Evolutionary conservation across 2,113 vertebrate species (phyloP).

Genomic region (Scophthalmus maximus): DNA sequence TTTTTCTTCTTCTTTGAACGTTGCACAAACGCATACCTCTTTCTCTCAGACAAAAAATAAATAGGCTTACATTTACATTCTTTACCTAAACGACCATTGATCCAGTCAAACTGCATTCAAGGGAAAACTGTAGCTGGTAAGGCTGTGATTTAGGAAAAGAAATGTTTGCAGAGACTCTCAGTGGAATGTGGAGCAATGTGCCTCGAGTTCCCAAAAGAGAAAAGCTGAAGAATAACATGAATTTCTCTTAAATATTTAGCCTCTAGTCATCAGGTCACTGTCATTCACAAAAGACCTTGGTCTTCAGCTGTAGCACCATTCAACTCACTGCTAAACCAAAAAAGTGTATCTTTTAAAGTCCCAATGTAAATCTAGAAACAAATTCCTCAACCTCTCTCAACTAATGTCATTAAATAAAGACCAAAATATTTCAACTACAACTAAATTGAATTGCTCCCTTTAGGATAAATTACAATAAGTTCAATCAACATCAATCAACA

Average conservation of each 20-base stretch:
- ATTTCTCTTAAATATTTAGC: no score
- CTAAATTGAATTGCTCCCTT: not conserved
- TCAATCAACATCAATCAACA: no score
- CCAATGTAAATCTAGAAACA: conserved; percentile 4
- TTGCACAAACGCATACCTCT: conserved; percentile 22
- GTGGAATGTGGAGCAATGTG: conserved; percentile 51
- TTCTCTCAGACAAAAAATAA: conserved; percentile 29
- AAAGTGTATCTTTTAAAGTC: not conserved
- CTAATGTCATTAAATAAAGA: not conserved
- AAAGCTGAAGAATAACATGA: conserved; percentile 14
- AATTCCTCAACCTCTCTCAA: conserved; percentile 1
- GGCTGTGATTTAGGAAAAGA: conserved; percentile 72
- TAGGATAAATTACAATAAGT: not conserved
- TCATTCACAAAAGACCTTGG: not conserved
- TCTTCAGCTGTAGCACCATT: not conserved
- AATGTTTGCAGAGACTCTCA: conserved; percentile 57
- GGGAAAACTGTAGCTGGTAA: conserved; percentile 30
- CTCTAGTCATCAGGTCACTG: not conserved
- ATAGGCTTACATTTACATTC: conserved; percentile 40
- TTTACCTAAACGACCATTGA: conserved; percentile 41
- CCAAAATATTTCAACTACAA: not conserved
- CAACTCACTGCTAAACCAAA: not conserved
- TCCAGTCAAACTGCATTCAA: conserved; percentile 29
- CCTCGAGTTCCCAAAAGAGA: conserved; percentile 23
- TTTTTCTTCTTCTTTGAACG: conserved; percentile 37